These are phyloP conservation scores for Diplolepis rosae DNA, from an alignment of 2,888 invertebrate genomes.

Conservation along the genomic window DNA sequence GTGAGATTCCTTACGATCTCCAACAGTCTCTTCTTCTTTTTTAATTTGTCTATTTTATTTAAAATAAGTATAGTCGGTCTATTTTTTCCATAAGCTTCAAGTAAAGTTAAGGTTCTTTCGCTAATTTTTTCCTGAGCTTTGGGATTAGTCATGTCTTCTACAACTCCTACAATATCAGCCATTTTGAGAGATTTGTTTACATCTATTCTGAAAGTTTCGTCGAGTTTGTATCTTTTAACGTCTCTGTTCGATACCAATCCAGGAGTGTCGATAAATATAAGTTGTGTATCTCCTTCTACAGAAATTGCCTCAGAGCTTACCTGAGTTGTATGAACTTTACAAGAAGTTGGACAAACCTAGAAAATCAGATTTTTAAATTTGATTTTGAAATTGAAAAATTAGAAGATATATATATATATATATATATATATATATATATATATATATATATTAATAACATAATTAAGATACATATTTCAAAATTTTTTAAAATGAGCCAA, in stretches of 20 bases:
- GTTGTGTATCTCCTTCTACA: conserved; percentile 85
- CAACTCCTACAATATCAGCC: conserved; percentile 88
- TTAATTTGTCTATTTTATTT: conserved; percentile 88
- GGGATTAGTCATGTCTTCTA: conserved; percentile 87
- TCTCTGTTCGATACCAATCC: conserved; percentile 86
- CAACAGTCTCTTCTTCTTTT: conserved; percentile 81
- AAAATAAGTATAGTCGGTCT: conserved; percentile 85
- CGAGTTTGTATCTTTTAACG: conserved; percentile 78
- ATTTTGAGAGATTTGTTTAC: conserved; percentile 78
- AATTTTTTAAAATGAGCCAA: no score
- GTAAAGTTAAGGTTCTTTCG: conserved; percentile 80
- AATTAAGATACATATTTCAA: no score
- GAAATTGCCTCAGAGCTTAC: conserved; percentile 83
- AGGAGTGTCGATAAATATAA: conserved; percentile 95
- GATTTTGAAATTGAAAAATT: conserved; percentile 22
- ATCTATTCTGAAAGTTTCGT: conserved; percentile 77
- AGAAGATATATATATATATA: no score
- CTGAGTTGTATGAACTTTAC: conserved; percentile 93
- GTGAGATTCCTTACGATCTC: conserved; percentile 82
- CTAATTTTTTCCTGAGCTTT: conserved; percentile 82
- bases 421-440: no score
- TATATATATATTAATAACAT: no score
- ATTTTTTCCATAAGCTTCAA: conserved; percentile 75
- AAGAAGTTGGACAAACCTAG: conserved; percentile 92
- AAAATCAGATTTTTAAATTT: conserved; percentile 52